Conservation (phyloP, 1,140 invertebrate genomes). For the Drosophila yakuba region DNA sequence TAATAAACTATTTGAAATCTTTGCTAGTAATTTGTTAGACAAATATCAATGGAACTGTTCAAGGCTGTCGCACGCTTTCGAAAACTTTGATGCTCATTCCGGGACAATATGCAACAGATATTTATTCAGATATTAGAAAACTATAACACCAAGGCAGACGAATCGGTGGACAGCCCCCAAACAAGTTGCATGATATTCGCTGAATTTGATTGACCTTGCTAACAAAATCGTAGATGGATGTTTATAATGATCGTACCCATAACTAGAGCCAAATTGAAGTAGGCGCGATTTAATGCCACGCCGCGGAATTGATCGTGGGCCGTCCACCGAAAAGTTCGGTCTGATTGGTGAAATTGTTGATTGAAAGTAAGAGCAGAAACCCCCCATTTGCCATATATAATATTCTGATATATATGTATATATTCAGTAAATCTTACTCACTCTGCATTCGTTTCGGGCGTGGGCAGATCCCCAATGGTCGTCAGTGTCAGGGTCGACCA, state of each 20-base stretch:
- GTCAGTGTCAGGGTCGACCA: slow-evolving; percentile 99
- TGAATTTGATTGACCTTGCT: slow-evolving; percentile 40
- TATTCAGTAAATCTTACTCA: slow-evolving; percentile 87
- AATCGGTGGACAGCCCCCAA: slow-evolving; percentile 87
- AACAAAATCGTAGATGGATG: neutral
- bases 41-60: slow-evolving; percentile 78
- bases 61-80: slow-evolving; percentile 88
- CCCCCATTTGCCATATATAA: neutral
- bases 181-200: slow-evolving; percentile 84
- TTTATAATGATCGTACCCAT: slow-evolving; percentile 89
- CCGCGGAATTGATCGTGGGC: slow-evolving; percentile 92
- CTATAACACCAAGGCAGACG: slow-evolving; percentile 35
- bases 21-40: slow-evolving; percentile 10
- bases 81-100: slow-evolving; percentile 86
- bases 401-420: neutral
- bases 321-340: slow-evolving; percentile 89
- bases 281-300: slow-evolving; percentile 94
- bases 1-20: neutral
- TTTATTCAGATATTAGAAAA: slow-evolving; percentile 1
- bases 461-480: slow-evolving; percentile 97
- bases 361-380: neutral
- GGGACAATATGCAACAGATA: slow-evolving; percentile 38
- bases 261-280: slow-evolving; percentile 94
- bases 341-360: slow-evolving; percentile 86
- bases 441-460: slow-evolving; percentile 97